Evolutionary conservation across 2,797 vertebrate species (phyloP), one percentile per base, ranked within the genome.

Genomic region (Chiloscyllium punctatum): DNA sequence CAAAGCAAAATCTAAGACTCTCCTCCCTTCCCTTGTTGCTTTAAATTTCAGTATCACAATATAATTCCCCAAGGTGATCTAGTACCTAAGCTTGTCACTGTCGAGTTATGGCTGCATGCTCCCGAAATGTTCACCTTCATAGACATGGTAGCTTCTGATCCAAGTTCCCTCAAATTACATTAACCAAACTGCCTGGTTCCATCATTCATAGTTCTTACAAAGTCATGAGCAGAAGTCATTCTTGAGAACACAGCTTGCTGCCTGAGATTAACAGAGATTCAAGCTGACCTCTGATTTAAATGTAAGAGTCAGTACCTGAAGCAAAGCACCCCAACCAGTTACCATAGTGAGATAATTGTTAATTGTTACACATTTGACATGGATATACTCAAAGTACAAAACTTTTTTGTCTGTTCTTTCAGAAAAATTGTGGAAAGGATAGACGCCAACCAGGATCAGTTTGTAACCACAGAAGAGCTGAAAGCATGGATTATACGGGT

Each of bases 361-460:
- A 42, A 6, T 74, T 71, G 25, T 15, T 57, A 23, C 25, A 42
- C 13, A 94, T 53, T 74, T 95, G n/a, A 82, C 48, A 18, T n/a
- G 0, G 71, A 74, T 48, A 95, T 82, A n/a, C 72, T 74, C n/a
- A 62, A 57, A 74, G 1, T 37, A 27, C 27, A 48, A 48, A 62
- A 11, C 57, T 27, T 37, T 86, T 86, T 51, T 23, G 5, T 96
- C 74, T 96, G 13, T 95, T 95, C 96, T 96, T 96, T 18, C 97
- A 99, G 99, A 96, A 99, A 99, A 97, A 99, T 99, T 82, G 98
- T 99, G 57, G 98, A 98, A 87, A 98, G 98, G 96, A 99, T 99
- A 95, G 99, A 99, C 96, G 96, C 96, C 51, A 96, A 99, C 94
- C 96, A 96, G 9, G 98, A 99, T 5, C 98, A 98, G 96, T 98